Conservation (phyloP, 2,113 vertebrate genomes). For the Epinephelus fuscoguttatus region DNA sequence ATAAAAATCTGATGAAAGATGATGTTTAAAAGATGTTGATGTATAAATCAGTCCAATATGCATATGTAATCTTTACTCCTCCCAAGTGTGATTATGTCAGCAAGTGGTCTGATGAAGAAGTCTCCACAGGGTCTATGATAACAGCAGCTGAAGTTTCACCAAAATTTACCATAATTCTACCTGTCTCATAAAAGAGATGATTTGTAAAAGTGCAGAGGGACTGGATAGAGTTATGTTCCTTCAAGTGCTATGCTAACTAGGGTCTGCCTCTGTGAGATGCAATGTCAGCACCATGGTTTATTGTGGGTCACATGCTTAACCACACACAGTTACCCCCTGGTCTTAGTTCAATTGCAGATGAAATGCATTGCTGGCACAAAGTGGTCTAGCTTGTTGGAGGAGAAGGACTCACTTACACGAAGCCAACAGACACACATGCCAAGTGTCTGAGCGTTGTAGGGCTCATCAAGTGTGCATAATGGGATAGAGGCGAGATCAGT, state of each 20-base stretch:
- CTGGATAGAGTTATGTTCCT: background rate
- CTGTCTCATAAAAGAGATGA: background rate
- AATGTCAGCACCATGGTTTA: background rate
- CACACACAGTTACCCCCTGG: background rate
- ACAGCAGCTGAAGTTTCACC: too few species aligned
- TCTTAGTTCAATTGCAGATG: conserved; percentile 18
- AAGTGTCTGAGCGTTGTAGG: conserved; percentile 10
- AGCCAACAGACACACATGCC: background rate
- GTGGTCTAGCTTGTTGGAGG: background rate
- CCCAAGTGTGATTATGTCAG: background rate
- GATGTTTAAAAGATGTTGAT: background rate
- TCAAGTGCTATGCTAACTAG: background rate
- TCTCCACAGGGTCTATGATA: too few species aligned
- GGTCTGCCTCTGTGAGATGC: background rate
- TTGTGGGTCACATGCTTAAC: conserved; percentile 15
- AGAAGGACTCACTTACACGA: conserved; percentile 11
- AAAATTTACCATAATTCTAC: background rate
- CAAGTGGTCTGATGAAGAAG: background rate
- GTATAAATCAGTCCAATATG: background rate
- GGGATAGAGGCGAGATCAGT: conserved; percentile 12
- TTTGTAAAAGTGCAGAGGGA: background rate
- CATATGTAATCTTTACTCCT: background rate
- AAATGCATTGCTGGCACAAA: conserved; percentile 18
- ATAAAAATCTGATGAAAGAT: background rate
- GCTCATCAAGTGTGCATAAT: conserved; percentile 42